These are phyloP conservation scores for Globia sparganii DNA, from an alignment of 2,888 invertebrate species.

Conservation along the genomic window DNA sequence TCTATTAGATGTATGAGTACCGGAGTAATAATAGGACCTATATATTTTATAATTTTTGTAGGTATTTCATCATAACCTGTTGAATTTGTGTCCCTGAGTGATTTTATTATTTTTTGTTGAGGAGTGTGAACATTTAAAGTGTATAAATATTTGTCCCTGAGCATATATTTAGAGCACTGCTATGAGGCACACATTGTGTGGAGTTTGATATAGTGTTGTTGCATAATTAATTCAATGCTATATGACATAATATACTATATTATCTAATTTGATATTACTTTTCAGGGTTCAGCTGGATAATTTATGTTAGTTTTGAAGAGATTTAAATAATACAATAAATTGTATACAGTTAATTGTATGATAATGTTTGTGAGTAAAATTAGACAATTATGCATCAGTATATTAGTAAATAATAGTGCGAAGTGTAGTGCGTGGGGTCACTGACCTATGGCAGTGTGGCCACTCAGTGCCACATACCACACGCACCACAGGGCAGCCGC, in stretches of 20 bases:
- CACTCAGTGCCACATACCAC: neutral
- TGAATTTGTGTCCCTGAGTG: too few species aligned
- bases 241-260: conserved; percentile 3
- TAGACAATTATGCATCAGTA: neutral
- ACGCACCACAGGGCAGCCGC: neutral
- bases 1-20: too few species aligned
- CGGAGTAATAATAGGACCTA: too few species aligned
- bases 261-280: conserved; percentile 1
- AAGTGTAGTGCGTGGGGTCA: neutral
- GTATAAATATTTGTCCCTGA: conserved; percentile 38
- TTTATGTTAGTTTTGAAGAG: neutral
- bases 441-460: neutral
- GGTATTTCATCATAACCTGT: too few species aligned
- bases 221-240: conserved; percentile 21
- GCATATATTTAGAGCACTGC: conserved; percentile 16
- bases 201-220: conserved; percentile 31
- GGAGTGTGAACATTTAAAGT: conserved; percentile 17
- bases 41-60: too few species aligned
- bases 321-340: neutral
- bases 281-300: neutral
- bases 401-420: neutral
- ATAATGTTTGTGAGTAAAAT: neutral
- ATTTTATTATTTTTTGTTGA: too few species aligned
- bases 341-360: neutral
- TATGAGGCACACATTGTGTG: conserved; percentile 12